Percentiles rank a stretch among this genome's conserved stretches.
Evolutionary conservation across 64 coral and sea anemone genomes (phyloP).

Genomic region (Trachythela sp.): DNA sequence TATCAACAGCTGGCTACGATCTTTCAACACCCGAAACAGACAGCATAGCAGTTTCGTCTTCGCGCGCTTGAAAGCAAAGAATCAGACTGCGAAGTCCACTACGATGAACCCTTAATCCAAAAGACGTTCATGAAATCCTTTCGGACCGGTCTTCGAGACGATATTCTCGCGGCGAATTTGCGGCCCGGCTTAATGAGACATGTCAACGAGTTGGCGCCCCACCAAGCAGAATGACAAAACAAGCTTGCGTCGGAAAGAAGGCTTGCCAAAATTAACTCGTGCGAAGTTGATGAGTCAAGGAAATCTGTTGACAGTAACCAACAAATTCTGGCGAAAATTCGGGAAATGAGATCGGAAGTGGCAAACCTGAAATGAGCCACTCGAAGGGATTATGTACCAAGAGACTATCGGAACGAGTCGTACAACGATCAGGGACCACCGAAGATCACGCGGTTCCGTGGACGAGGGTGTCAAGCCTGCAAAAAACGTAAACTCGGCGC

Average conservation of each 20-base stretch:
- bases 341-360: neutral
- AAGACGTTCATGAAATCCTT: neutral
- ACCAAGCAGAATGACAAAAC: neutral
- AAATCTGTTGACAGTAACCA: neutral
- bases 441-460: neutral
- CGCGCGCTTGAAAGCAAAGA: neutral
- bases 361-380: neutral
- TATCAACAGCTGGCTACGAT: neutral
- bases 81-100: neutral
- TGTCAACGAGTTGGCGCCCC: neutral
- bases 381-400: neutral
- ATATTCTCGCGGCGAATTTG: neutral
- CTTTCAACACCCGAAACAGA: neutral
- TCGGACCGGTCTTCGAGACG: neutral
- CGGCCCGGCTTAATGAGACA: neutral
- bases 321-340: neutral
- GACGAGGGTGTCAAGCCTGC: neutral
- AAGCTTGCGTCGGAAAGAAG: neutral
- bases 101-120: neutral
- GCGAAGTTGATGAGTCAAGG: neutral
- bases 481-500: no score
- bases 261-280: neutral
- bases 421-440: no score
- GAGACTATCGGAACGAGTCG: no score
- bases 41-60: neutral